phyloP scores from a whole-genome alignment of 2,797 vertebrate species.

The Myotis findleyi region DNA sequence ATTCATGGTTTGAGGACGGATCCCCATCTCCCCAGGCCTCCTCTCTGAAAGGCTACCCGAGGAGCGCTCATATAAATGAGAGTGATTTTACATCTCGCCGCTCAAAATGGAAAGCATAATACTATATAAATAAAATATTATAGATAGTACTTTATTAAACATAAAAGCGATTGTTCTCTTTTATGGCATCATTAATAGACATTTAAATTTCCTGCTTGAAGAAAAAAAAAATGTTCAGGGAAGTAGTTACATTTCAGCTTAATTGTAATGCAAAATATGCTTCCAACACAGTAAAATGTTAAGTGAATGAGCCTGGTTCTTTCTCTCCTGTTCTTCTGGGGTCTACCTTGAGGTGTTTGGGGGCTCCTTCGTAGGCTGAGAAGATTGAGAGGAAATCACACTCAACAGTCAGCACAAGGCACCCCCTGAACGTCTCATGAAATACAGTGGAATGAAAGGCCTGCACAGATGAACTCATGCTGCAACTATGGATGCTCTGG shows the following conservation, averaged over 20 bases:
- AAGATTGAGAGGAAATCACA: not conserved
- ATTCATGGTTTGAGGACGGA: conserved; percentile 62
- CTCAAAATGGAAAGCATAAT: conserved; percentile 78
- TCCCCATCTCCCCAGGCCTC: conserved; percentile 59
- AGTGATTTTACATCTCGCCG: conserved; percentile 74
- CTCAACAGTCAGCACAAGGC: not conserved
- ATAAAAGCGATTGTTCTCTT: conserved; percentile 80
- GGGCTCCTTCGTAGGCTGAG: not conserved
- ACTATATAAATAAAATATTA: conserved; percentile 83
- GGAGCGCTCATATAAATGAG: conserved; percentile 71
- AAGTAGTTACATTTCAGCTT: conserved; percentile 77
- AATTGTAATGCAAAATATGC: conserved; percentile 77
- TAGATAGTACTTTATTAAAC: conserved; percentile 76
- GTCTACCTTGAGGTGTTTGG: not conserved
- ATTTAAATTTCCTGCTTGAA: conserved; percentile 75
- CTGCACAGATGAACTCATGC: not conserved
- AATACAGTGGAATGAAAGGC: not conserved
- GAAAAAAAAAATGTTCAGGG: conserved; percentile 70
- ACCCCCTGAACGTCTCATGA: not conserved
- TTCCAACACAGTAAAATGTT: conserved; percentile 63
- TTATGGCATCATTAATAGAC: conserved; percentile 79
- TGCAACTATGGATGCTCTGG: too few relatives aligned
- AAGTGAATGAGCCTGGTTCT: conserved; percentile 62
- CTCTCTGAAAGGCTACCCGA: conserved; percentile 67
- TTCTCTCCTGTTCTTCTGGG: not conserved